A percentile compares a stretch with the other conserved stretches of the same genome.
Conservation (phyloP, 2,113 vertebrate species). For the Malurus elegans region DNA sequence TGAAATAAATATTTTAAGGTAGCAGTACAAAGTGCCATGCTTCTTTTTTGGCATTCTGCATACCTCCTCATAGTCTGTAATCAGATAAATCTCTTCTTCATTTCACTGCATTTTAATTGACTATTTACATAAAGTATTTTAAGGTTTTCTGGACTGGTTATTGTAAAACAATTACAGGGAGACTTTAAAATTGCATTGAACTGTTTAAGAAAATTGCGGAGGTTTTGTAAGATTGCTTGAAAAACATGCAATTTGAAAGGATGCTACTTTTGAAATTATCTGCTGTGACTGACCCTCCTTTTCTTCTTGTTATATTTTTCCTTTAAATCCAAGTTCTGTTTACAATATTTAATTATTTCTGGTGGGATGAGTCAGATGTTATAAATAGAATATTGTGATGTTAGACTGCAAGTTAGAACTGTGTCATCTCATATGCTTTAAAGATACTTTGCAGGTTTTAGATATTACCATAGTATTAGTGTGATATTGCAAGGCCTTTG, state of each 20-base stretch:
- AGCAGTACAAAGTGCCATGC: not conserved
- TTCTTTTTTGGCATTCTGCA: conserved; percentile 1
- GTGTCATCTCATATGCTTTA: conserved; percentile 33
- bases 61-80: not conserved
- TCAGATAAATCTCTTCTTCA: conserved; percentile 30
- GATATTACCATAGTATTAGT: not conserved
- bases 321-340: conserved; percentile 36
- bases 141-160: conserved; percentile 5
- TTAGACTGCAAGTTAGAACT: conserved; percentile 27
- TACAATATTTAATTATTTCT: conserved; percentile 57
- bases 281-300: not conserved
- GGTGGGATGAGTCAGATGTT: conserved; percentile 3
- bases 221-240: not conserved
- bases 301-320: not conserved
- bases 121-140: not conserved
- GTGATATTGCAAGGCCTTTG: not conserved
- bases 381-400: conserved; percentile 56
- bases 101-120: conserved; percentile 45
- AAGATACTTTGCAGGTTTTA: conserved; percentile 18
- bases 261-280: not conserved
- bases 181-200: not conserved
- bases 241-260: not conserved
- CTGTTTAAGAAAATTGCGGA: not conserved
- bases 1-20: conserved; percentile 44
- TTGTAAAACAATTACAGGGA: not conserved